phyloP scores from a whole-genome alignment of 2,113 vertebrate genomes.

The Deroptyus accipitrinus region DNA sequence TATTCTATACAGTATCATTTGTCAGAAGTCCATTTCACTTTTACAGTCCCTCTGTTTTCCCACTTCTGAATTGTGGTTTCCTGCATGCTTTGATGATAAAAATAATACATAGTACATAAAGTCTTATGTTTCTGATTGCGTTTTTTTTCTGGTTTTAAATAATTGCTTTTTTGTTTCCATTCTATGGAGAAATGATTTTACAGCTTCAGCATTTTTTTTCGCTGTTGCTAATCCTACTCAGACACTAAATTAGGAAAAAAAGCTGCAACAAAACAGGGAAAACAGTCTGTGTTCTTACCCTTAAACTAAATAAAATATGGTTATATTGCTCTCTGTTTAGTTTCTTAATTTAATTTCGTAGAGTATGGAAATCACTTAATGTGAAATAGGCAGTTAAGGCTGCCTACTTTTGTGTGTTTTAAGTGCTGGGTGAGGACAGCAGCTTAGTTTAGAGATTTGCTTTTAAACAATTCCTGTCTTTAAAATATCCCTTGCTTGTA shows the following conservation, averaged over 20 bases:
- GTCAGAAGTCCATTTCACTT: conserved; percentile 25
- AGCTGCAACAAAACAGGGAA: not conserved
- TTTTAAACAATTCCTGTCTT: not conserved
- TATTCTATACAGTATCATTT: not conserved
- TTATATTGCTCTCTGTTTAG: not conserved
- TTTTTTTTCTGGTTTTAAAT: not conserved
- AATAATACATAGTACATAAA: not conserved
- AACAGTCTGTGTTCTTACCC: not conserved
- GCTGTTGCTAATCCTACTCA: not conserved
- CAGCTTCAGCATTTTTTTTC: not conserved
- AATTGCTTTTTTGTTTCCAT: not conserved
- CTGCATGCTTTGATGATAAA: not conserved
- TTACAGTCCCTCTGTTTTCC: conserved; percentile 2
- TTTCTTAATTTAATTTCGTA: not conserved
- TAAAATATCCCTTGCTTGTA: not conserved
- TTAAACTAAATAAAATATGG: not conserved
- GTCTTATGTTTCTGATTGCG: not conserved
- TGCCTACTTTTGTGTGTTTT: not conserved
- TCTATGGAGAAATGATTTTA: not conserved
- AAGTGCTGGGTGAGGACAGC: not conserved
- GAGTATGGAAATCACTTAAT: not conserved
- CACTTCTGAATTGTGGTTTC: not conserved
- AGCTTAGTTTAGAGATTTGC: not conserved
- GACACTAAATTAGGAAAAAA: not conserved
- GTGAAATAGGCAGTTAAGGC: not conserved